Conservation (phyloP, 2,888 invertebrate species). For the Pegoplata infirma region DNA sequence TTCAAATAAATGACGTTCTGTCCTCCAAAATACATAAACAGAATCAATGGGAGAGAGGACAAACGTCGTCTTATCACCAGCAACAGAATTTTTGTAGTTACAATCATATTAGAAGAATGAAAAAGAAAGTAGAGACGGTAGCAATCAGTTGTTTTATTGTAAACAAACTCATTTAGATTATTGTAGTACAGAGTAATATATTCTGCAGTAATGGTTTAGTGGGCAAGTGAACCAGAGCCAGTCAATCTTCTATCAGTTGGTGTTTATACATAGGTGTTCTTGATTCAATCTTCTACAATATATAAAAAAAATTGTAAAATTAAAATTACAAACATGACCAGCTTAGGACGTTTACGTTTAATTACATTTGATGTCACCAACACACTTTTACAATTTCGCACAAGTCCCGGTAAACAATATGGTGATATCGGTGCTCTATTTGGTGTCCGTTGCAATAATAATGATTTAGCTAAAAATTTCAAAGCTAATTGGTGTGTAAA, state of each 20-base stretch:
- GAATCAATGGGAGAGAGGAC: not conserved
- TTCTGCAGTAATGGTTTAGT: constrained; percentile 6
- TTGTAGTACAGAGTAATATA: not conserved
- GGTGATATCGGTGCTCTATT: constrained; percentile 83
- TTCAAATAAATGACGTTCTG: constrained; percentile 32
- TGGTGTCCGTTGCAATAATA: constrained; percentile 82
- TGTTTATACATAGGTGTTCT: not conserved
- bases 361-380: constrained; percentile 94
- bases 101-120: not conserved
- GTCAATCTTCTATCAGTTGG: not conserved
- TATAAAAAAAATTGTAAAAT: not conserved
- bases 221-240: constrained; percentile 26
- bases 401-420: constrained; percentile 87
- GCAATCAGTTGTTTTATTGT: constrained; percentile 18
- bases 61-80: constrained; percentile 54
- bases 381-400: constrained; percentile 86
- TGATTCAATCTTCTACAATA: not conserved
- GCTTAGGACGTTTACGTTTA: constrained; percentile 78
- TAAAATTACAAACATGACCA: constrained; percentile 63
- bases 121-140: constrained; percentile 16
- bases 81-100: too few relatives aligned
- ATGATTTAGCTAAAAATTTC: constrained; percentile 82
- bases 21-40: not conserved
- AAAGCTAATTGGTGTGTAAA: constrained; percentile 81
- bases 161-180: not conserved